Percentiles rank a stretch among this genome's conserved stretches.
Evolutionary conservation across 1,140 invertebrate genomes (phyloP).

Genomic region (Meloidogyne floridensis): DNA sequence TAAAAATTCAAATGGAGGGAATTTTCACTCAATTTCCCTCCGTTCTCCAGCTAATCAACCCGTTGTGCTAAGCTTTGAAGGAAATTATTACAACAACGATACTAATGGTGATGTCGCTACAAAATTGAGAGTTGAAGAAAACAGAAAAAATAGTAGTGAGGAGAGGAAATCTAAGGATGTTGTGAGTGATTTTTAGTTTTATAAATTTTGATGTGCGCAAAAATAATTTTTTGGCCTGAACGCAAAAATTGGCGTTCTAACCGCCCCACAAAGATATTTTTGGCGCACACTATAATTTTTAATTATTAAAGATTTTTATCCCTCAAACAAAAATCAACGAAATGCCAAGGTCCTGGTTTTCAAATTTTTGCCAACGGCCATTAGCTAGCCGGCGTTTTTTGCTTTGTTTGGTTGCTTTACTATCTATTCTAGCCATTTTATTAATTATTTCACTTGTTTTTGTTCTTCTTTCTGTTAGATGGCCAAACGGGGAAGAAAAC

Average conservation of each 20-base stretch:
- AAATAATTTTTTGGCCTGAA: no score
- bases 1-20: not conserved
- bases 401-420: conserved; percentile 30
- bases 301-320: not conserved
- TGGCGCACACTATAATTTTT: no score
- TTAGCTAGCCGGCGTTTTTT: conserved; percentile 33
- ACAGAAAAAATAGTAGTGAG: not conserved
- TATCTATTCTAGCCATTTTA: conserved; percentile 27
- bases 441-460: conserved; percentile 36
- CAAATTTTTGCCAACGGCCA: conserved; percentile 18
- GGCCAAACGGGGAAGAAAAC: conserved; percentile 25
- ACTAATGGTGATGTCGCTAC: not conserved
- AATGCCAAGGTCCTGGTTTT: not conserved
- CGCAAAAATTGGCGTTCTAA: no score
- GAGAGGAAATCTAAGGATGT: not conserved
- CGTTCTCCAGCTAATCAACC: not conserved
- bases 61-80: conserved; percentile 17
- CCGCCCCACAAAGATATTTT: no score
- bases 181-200: not conserved
- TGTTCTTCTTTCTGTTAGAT: conserved; percentile 30
- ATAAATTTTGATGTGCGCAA: no score
- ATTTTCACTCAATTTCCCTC: conserved; percentile 24
- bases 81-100: not conserved
- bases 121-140: not conserved
- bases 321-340: not conserved